These are phyloP conservation scores for Calyptomena viridis DNA, from an alignment of 2,113 vertebrate species.

Conservation along the genomic window DNA sequence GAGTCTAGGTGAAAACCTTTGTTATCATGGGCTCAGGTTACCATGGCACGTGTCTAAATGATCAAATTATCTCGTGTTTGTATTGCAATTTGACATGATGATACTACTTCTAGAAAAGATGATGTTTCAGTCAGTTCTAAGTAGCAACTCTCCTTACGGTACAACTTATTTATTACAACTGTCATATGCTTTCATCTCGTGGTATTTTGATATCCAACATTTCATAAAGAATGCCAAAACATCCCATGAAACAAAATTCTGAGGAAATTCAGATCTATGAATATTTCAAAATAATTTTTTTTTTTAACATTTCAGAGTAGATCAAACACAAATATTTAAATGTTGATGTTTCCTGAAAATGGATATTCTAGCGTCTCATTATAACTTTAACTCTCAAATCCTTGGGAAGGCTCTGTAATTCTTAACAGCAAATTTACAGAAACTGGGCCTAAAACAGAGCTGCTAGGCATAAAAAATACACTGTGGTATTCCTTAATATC, in stretches of 20 bases:
- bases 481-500: background rate
- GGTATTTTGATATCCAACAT: slow-evolving; percentile 38
- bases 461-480: background rate
- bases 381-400: slow-evolving; percentile 3
- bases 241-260: slow-evolving; percentile 44
- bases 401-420: background rate
- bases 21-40: background rate
- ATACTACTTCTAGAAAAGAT: slow-evolving; percentile 1
- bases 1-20: background rate
- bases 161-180: slow-evolving; percentile 40
- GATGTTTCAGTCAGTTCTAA: slow-evolving; percentile 40
- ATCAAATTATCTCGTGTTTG: slow-evolving; percentile 38
- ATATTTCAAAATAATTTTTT: slow-evolving; percentile 42
- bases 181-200: slow-evolving; percentile 45
- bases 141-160: background rate
- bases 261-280: slow-evolving; percentile 50
- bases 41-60: background rate
- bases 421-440: background rate
- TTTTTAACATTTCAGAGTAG: slow-evolving; percentile 27
- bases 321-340: slow-evolving; percentile 58
- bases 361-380: background rate
- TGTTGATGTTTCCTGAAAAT: slow-evolving; percentile 18
- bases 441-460: background rate
- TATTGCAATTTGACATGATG: slow-evolving; percentile 33
- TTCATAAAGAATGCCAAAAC: slow-evolving; percentile 51